Conservation (phyloP, 2,888 invertebrate genomes). For the Acronicta psi region DNA sequence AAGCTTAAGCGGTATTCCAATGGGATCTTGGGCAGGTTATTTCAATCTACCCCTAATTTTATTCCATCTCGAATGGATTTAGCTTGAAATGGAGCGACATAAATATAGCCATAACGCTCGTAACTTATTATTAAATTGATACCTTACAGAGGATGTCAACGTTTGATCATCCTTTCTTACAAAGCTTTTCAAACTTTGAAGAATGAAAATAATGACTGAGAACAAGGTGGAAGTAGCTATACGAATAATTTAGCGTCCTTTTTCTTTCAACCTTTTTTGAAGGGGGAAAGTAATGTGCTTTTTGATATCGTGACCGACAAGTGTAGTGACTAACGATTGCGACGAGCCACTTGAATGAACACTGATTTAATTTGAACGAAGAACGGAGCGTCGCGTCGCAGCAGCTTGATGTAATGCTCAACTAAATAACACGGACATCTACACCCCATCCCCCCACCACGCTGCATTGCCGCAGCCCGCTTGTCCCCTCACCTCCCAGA, state of each 20-base stretch:
- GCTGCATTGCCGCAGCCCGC: constrained; percentile 28
- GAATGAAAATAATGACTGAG: constrained; percentile 50
- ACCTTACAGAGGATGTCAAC: constrained; percentile 52
- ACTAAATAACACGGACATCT: constrained; percentile 79
- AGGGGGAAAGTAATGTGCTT: constrained; percentile 48
- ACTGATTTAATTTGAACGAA: constrained; percentile 78
- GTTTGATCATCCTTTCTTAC: constrained; percentile 58
- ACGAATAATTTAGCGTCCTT: constrained; percentile 42
- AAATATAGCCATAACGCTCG: constrained; percentile 59
- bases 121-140: constrained; percentile 66
- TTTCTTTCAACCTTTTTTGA: constrained; percentile 41
- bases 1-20: constrained; percentile 60
- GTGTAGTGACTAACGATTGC: constrained; percentile 67
- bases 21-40: constrained; percentile 62
- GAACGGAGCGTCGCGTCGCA: constrained; percentile 63
- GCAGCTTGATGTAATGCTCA: constrained; percentile 78
- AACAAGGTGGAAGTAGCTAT: constrained; percentile 28
- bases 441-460: constrained; percentile 47
- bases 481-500: constrained; percentile 65
- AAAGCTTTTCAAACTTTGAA: constrained; percentile 48
- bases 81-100: constrained; percentile 58
- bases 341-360: constrained; percentile 72
- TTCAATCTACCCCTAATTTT: constrained; percentile 69
- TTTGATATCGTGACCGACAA: constrained; percentile 55
- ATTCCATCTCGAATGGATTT: constrained; percentile 61